Conservation (phyloP, 2,113 vertebrate genomes). For the Egretta garzetta region DNA sequence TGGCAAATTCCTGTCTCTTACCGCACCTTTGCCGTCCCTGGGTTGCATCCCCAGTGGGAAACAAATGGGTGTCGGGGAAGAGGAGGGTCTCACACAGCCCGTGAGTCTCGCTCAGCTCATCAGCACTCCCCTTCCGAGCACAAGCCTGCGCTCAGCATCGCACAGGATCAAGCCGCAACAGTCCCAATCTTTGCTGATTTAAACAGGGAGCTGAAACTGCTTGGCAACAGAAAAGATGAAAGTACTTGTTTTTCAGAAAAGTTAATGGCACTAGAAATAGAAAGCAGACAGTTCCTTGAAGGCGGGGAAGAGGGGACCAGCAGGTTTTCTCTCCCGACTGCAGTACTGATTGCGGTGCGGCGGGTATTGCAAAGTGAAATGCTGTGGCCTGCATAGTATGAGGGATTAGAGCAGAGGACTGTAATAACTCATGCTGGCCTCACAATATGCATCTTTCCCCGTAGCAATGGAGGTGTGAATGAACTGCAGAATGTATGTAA, state of each 20-base stretch:
- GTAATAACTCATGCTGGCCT: neutral
- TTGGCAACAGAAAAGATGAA: neutral
- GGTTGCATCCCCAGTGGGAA: neutral
- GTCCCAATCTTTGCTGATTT: neutral
- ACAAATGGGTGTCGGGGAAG: neutral
- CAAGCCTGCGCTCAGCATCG: neutral
- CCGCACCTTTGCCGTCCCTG: neutral
- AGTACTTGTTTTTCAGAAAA: neutral
- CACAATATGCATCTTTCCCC: neutral
- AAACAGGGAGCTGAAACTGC: neutral
- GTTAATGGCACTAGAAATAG: constrained; percentile 11
- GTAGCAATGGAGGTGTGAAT: neutral
- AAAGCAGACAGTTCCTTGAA: neutral
- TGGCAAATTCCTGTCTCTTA: neutral
- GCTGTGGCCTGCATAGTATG: rapidly evolving
- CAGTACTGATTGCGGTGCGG: neutral
- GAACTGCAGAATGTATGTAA: neutral
- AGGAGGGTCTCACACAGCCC: neutral
- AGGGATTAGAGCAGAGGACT: neutral
- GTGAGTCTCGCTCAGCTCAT: neutral
- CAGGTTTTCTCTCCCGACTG: neutral
- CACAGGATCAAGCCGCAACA: neutral
- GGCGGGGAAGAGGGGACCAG: neutral
- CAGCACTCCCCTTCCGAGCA: neutral
- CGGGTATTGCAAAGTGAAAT: neutral